phyloP scores from a whole-genome alignment of 2,888 invertebrate genomes.

The Ophraella communa region DNA sequence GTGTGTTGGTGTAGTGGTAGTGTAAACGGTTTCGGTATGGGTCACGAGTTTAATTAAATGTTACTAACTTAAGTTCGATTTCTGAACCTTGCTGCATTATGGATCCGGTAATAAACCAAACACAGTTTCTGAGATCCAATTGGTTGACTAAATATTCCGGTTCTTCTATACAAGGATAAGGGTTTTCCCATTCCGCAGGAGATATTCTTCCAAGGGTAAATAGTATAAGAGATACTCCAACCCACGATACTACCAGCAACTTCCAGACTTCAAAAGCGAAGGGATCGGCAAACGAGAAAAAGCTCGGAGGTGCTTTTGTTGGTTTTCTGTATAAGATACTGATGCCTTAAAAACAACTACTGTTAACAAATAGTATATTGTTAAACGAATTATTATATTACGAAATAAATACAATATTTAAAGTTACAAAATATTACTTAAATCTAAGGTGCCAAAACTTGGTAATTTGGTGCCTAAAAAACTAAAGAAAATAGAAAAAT shows the following conservation, averaged over 20 bases:
- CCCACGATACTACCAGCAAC: conserved; percentile 69
- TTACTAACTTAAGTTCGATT: conserved; percentile 46
- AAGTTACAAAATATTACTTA: no score
- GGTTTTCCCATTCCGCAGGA: conserved; percentile 72
- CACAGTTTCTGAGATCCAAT: conserved; percentile 67
- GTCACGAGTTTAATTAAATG: not conserved
- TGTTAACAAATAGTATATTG: not conserved
- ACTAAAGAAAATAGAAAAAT: no score
- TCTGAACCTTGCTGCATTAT: conserved; percentile 71
- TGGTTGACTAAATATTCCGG: conserved; percentile 70
- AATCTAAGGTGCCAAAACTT: no score
- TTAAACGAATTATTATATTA: no score
- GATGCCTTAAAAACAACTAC: conserved; percentile 61
- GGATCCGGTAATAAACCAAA: conserved; percentile 72
- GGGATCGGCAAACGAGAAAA: conserved; percentile 76
- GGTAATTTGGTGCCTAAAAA: no score
- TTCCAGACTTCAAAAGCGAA: conserved; percentile 82
- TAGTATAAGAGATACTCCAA: conserved; percentile 69
- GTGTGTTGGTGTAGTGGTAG: no score
- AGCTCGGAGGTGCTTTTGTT: conserved; percentile 67
- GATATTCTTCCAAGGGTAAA: conserved; percentile 68
- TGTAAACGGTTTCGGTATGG: not conserved
- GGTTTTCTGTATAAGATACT: conserved; percentile 74
- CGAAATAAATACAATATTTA: no score
- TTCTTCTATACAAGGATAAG: conserved; percentile 66